Conservation (phyloP, 2,113 vertebrate species). For the Dinomys branickii region DNA sequence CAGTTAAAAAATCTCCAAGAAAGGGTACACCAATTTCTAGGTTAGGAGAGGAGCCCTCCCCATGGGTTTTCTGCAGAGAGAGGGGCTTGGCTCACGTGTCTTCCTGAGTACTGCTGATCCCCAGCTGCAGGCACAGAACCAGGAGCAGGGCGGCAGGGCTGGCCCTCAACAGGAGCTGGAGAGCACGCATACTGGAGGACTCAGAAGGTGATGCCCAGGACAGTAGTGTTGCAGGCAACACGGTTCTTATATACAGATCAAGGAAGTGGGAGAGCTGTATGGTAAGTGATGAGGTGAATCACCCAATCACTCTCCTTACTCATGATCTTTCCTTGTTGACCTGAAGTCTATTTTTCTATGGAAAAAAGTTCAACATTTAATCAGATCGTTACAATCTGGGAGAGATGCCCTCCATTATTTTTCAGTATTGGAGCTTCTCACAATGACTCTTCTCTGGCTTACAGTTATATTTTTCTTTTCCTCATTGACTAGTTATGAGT, state of each 20-base stretch:
- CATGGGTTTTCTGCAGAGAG: background rate
- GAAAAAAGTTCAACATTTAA: conserved; percentile 10
- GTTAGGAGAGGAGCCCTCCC: background rate
- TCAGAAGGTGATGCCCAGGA: background rate
- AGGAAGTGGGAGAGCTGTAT: conserved; percentile 15
- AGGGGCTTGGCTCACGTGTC: background rate
- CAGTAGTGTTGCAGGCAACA: background rate
- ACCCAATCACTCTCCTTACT: background rate
- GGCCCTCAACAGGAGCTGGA: background rate
- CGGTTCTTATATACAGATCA: conserved; percentile 47
- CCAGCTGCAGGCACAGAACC: conserved; percentile 63
- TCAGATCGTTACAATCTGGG: background rate
- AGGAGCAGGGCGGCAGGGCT: conserved; percentile 17
- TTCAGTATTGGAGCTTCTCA: background rate
- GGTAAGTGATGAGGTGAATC: background rate
- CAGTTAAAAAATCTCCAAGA: background rate
- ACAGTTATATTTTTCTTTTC: background rate
- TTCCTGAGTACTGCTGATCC: background rate
- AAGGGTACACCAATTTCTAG: background rate
- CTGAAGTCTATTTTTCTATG: background rate
- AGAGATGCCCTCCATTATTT: background rate
- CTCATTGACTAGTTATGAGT: background rate
- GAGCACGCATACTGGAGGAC: conserved; percentile 18
- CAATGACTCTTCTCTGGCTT: background rate
- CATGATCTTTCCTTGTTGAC: background rate